Evolutionary conservation across 2,113 vertebrate genomes (phyloP).

Genomic region (Ifrita kowaldi): DNA sequence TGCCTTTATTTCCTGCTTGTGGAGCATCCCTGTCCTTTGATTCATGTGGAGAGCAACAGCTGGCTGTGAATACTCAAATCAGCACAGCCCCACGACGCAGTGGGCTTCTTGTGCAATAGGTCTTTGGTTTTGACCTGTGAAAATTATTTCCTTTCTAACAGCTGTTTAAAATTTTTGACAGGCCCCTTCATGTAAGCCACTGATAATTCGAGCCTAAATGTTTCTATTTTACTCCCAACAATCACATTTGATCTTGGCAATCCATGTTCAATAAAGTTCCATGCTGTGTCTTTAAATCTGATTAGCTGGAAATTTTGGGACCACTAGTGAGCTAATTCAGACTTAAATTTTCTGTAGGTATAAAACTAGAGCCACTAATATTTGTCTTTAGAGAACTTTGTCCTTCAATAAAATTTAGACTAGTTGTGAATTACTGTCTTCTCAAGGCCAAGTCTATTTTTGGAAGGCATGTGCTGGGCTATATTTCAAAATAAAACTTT

Average conservation of each 20-base stretch:
- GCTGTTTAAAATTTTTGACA: not conserved
- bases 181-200: not conserved
- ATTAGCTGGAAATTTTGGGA: not conserved
- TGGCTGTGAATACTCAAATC: not conserved
- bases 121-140: not conserved
- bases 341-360: not conserved
- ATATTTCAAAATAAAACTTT: not conserved
- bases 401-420: not conserved
- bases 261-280: not conserved
- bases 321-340: not conserved
- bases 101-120: not conserved
- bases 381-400: not conserved
- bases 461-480: not conserved
- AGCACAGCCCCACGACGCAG: not conserved
- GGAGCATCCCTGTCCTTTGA: not conserved
- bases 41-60: not conserved
- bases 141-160: not conserved
- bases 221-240: not conserved
- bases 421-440: not conserved
- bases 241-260: not conserved
- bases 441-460: not conserved
- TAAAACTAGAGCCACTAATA: not conserved
- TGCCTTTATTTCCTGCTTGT: not conserved
- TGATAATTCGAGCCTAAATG: not conserved
- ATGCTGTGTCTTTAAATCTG: not conserved